Base-by-base conservation (phyloP, 2,113 vertebrate species). In the Ondatra zibethicus region DNA sequence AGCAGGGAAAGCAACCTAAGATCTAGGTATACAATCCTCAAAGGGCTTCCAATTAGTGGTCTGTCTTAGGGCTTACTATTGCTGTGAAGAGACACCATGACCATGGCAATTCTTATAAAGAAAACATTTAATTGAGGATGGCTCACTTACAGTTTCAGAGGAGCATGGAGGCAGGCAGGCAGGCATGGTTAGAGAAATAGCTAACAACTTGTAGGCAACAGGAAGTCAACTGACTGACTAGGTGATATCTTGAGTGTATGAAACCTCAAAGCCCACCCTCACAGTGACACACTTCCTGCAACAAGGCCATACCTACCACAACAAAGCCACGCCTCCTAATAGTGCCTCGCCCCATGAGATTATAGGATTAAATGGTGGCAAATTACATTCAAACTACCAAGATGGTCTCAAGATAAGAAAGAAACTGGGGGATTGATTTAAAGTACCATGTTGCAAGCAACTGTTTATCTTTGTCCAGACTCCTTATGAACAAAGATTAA, bases 401-500 rank as follows among this genome's bases (percentile, higher is more conserved):
- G 36, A 73, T 23, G 19, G 70, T 65, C n/a, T 81, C n/a, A 91
- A 94, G 65, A 63, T 33, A 87, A 94, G 29, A 16, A 61, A 88
- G 16, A n/a, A 31, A 90, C 23, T 80, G 52, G 19, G 27, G 27
- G 68, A 87, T 42, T 68, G 39, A 77, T 45, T 75, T 90, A 68
- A 92, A 86, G 39, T 61, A 3, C 55, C 50, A 36, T 75, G 8
- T 86, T 66, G 31, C 33, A 75, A 92, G 88, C 66, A 94, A 70
- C 12, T 25, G 0, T 68, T 89, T 97, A 52, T 17, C 55, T 91
- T 90, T 95, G 21, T 52, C 42, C 9, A 92, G 86, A 1, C 33
- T 89, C 42, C 13, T 80, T 89, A 27, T 75, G 63, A 84, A 27
- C 68, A 36, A 42, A 89, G 61, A 96, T 70, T 65, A 96, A 82